These are phyloP conservation scores for Fukomys damarensis DNA, from an alignment of 2,113 vertebrate genomes.

Conservation along the genomic window DNA sequence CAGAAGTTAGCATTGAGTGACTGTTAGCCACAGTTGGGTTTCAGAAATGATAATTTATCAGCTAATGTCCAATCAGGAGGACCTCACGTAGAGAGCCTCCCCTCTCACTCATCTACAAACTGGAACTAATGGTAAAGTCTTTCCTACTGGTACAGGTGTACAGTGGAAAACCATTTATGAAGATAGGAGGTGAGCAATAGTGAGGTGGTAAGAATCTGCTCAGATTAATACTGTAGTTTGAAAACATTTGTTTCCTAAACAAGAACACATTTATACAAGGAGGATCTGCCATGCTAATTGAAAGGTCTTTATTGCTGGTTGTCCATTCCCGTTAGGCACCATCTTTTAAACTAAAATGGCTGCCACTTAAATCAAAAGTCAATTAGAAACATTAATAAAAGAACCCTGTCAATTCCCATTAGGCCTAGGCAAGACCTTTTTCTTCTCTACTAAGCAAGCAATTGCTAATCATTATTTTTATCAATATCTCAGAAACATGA, in stretches of 20 bases:
- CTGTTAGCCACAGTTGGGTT: not conserved
- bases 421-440: conserved; percentile 80
- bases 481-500: conserved; percentile 76
- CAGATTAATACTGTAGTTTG: conserved; percentile 60
- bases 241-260: conserved; percentile 76
- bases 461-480: conserved; percentile 84
- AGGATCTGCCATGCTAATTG: conserved; percentile 78
- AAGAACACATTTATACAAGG: conserved; percentile 72
- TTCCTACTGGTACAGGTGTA: rapidly evolving
- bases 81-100: not conserved
- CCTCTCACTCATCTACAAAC: not conserved
- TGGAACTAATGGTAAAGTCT: not conserved
- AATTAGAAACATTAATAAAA: conserved; percentile 86
- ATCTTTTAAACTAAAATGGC: conserved; percentile 76
- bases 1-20: not conserved
- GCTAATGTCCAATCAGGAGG: not conserved
- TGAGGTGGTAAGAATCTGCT: not conserved
- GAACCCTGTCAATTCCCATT: conserved; percentile 83
- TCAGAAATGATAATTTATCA: not conserved
- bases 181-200: not conserved
- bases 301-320: conserved; percentile 78
- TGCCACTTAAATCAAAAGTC: conserved; percentile 84
- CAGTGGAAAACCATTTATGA: not conserved
- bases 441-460: conserved; percentile 82
- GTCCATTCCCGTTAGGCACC: conserved; percentile 74